A percentile compares a stretch with the other conserved stretches of the same genome.
phyloP scores from a whole-genome alignment of 2,888 invertebrate species.

The Oeneis ivallda region DNA sequence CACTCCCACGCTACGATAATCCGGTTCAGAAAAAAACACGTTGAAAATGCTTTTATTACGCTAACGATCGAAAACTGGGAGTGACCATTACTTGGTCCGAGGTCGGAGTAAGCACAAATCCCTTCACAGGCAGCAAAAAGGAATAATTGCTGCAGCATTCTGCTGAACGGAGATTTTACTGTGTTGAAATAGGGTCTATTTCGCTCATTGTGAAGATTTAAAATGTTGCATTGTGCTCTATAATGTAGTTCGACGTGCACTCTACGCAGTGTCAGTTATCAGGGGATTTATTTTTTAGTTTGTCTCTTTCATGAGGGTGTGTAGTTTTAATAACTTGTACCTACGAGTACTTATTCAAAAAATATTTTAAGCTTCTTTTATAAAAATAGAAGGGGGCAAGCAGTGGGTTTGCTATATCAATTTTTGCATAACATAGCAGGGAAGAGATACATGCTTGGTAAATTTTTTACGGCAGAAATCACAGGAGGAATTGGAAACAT shows the following conservation, averaged over 20 bases:
- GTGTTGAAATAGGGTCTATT: slow-evolving; percentile 11
- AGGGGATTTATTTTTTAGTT: slow-evolving; percentile 67
- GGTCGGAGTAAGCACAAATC: slow-evolving; percentile 52
- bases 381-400: too few species aligned
- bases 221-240: slow-evolving; percentile 11
- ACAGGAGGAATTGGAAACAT: too few species aligned
- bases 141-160: slow-evolving; percentile 46
- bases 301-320: slow-evolving; percentile 53
- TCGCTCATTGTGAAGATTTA: slow-evolving; percentile 6
- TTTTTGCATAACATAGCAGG: too few species aligned
- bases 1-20: slow-evolving; percentile 40
- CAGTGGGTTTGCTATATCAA: too few species aligned
- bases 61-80: slow-evolving; percentile 60
- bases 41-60: slow-evolving; percentile 45
- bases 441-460: too few species aligned
- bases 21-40: slow-evolving; percentile 34
- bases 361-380: neutral
- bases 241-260: slow-evolving; percentile 3
- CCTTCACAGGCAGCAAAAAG: slow-evolving; percentile 43
- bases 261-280: slow-evolving; percentile 48
- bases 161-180: slow-evolving; percentile 18
- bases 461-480: too few species aligned
- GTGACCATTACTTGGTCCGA: slow-evolving; percentile 56
- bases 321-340: slow-evolving; percentile 55
- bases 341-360: too few species aligned